Evolutionary conservation across 2,888 invertebrate genomes (phyloP).

Genomic region (Pardosa pseudoannulata): DNA sequence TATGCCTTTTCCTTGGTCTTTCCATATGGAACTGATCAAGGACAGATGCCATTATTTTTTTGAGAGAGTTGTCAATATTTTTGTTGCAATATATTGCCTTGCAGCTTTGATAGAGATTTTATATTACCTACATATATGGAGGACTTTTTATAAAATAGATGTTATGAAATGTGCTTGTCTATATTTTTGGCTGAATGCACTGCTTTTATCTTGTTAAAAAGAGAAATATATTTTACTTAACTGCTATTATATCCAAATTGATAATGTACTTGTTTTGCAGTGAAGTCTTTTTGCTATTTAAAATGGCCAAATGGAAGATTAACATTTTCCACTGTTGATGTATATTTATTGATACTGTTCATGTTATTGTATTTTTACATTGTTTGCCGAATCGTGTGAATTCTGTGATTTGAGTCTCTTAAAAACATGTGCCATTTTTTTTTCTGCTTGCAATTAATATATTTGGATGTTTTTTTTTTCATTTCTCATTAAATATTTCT

Average conservation of each 20-base stretch:
- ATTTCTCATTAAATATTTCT: too few species aligned
- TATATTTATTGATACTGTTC: too few species aligned
- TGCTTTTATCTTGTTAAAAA: conserved; percentile 13
- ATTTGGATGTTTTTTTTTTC: too few species aligned
- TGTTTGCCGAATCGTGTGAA: too few species aligned
- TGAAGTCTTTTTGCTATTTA: neutral
- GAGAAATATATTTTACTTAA: neutral
- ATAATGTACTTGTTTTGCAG: neutral
- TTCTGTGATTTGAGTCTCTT: too few species aligned
- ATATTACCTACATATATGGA: neutral
- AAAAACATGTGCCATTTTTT: too few species aligned
- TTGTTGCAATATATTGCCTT: conserved; percentile 11
- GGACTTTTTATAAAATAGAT: neutral
- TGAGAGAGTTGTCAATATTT: conserved; percentile 4
- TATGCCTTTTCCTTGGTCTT: neutral
- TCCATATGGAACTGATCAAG: neutral
- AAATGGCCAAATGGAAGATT: neutral
- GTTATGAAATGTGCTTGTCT: neutral
- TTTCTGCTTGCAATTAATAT: too few species aligned
- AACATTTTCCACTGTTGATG: neutral
- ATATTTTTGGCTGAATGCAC: neutral
- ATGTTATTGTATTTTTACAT: too few species aligned
- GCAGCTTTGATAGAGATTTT: neutral
- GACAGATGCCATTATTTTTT: neutral
- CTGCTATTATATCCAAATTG: neutral